phyloP scores from a whole-genome alignment of 2,888 invertebrate species.

The Polyommatus icarus region DNA sequence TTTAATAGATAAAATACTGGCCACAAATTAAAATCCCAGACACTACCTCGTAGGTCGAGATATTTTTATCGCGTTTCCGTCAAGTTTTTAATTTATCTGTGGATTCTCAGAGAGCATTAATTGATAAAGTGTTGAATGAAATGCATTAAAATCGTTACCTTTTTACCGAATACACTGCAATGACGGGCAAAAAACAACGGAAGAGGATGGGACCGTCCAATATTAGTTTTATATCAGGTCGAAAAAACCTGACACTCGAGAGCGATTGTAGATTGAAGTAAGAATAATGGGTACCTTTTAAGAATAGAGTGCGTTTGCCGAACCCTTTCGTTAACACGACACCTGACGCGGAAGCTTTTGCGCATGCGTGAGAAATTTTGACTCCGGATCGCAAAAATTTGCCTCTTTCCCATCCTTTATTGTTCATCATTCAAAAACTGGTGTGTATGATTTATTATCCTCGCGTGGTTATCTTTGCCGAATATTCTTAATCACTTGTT shows the following conservation, averaged over 20 bases:
- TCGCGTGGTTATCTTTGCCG: not conserved
- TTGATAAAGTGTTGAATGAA: slow-evolving; percentile 33
- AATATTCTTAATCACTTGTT: not conserved
- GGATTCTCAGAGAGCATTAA: slow-evolving; percentile 39
- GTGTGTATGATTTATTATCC: not conserved
- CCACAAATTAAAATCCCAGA: slow-evolving; percentile 43
- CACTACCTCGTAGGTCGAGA: slow-evolving; percentile 66
- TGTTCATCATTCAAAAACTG: not conserved
- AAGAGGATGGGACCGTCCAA: slow-evolving; percentile 79
- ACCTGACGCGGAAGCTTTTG: slow-evolving; percentile 79
- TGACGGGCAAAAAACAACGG: slow-evolving; percentile 70
- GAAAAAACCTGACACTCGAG: slow-evolving; percentile 74
- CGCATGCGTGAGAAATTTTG: slow-evolving; percentile 69
- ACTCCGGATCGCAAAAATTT: slow-evolving; percentile 40
- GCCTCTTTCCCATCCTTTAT: not conserved
- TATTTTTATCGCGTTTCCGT: slow-evolving; percentile 57
- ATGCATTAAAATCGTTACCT: slow-evolving; percentile 41
- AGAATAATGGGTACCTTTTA: slow-evolving; percentile 72
- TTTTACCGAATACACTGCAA: slow-evolving; percentile 62
- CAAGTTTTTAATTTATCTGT: slow-evolving; percentile 46
- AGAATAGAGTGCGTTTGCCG: slow-evolving; percentile 56
- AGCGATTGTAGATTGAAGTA: slow-evolving; percentile 73
- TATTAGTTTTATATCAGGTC: slow-evolving; percentile 78
- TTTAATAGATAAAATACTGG: slow-evolving; percentile 34
- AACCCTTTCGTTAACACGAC: slow-evolving; percentile 68